Conservation (phyloP, 2,113 vertebrate genomes). For the Symphodus melops region DNA sequence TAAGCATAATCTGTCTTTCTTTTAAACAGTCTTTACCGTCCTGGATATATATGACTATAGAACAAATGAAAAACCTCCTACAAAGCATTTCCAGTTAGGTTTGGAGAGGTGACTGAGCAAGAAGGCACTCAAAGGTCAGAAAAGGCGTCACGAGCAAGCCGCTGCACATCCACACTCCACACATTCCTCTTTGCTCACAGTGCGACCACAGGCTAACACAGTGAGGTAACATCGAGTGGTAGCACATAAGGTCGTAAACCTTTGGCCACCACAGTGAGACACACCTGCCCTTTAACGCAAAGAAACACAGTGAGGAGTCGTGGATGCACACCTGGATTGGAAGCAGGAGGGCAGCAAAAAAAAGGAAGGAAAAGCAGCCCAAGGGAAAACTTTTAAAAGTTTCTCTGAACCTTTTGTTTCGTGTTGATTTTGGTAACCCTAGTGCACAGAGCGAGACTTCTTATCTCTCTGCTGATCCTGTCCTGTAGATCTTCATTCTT, state of each 20-base stretch:
- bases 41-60: background rate
- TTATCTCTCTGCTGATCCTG: too few species aligned
- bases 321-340: slow-evolving; percentile 42
- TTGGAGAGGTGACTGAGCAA: slow-evolving; percentile 39
- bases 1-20: background rate
- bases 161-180: slow-evolving; percentile 55
- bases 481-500: too few species aligned
- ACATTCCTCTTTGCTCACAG: slow-evolving; percentile 65
- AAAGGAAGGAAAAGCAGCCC: background rate
- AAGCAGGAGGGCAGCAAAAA: slow-evolving; percentile 5
- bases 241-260: slow-evolving; percentile 63
- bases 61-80: background rate
- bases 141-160: slow-evolving; percentile 63
- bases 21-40: background rate
- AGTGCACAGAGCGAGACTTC: too few species aligned
- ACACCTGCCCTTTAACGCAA: slow-evolving; percentile 46
- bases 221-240: slow-evolving; percentile 52
- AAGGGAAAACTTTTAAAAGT: background rate
- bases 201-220: slow-evolving; percentile 59
- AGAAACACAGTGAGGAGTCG: slow-evolving; percentile 15
- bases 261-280: slow-evolving; percentile 50
- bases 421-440: too few species aligned
- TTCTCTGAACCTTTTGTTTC: too few species aligned
- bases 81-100: slow-evolving; percentile 26
- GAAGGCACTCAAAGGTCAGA: slow-evolving; percentile 54